Base-by-base conservation (phyloP, 2,113 vertebrate species). In the Microtus richardsoni region DNA sequence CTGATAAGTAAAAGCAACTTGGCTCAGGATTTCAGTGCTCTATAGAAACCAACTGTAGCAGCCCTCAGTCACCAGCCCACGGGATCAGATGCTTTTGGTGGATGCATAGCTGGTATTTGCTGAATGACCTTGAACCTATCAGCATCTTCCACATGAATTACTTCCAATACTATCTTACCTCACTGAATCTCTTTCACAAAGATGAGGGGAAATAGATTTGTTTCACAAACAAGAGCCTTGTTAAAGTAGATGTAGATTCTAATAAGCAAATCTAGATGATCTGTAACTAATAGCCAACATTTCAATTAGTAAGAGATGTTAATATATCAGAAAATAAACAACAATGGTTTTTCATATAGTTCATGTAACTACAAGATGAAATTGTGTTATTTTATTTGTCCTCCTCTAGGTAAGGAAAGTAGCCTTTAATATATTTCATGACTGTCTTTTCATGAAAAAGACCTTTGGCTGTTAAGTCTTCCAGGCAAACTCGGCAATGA, bases 111-210 rank as follows among this genome's bases (percentile, higher is more conserved):
- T 93, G 78, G 26, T 68, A 44, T 60, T 82, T 92, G 85, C 64
- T 2, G 22, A 60, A 66, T 47, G 28, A 75, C 0, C 9, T 19
- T 68, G 11, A 79, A 28, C 28, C 36, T 74, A 85, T 3, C 26
- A 84, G 14, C 78, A 33, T 21, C 6, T 89, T 86, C 86, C 44
- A 89, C 85, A 78, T 82, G 62, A 75, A 91, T 75, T 77, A 83
- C n/a, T 26, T 7, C 12, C 60, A 89, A 52, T 7, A 17, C 1
- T 41, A 88, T 52, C 21, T 84, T 30, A 92, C n/a, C 87, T 82
- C 3, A 91, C 28, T 84, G 77, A 62, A 77, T 77, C 89, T 91
- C 26, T 12, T 75, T 92, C 49, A 79, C 16, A 90, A 80, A 92
- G 88, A 83, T 33, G 88, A 24, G 5, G 79, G 17, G 36, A 82